Conservation (phyloP, 2,797 vertebrate species). For the Sebastes trivittatus region DNA sequence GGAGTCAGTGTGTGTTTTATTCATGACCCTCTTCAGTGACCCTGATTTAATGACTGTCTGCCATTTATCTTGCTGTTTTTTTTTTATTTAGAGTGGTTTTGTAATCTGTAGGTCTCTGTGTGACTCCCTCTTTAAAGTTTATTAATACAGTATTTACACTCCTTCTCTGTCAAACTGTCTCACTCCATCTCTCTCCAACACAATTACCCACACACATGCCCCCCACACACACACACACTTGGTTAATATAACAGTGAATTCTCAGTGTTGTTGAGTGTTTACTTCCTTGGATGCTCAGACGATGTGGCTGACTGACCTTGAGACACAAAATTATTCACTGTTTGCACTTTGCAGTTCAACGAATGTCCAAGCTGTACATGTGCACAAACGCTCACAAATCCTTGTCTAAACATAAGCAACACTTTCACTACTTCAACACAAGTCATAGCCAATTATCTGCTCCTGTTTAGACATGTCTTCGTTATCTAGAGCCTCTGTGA, state of each 20-base stretch:
- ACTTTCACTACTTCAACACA: background rate
- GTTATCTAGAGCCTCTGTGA: background rate
- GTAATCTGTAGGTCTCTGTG: background rate
- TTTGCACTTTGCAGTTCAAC: background rate
- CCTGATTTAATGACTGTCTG: constrained; percentile 23
- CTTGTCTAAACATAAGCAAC: constrained; percentile 5
- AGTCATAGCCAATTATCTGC: constrained; percentile 17
- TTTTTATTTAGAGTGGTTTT: constrained; percentile 16
- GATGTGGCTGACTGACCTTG: constrained; percentile 24
- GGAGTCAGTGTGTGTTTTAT: background rate
- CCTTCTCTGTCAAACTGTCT: background rate
- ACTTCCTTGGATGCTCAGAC: background rate
- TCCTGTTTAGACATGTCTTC: constrained; percentile 1
- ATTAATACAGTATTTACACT: constrained; percentile 20
- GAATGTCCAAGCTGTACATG: background rate
- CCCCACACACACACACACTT: background rate
- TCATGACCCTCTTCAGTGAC: constrained; percentile 2
- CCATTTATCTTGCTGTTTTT: constrained; percentile 5
- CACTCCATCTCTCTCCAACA: background rate
- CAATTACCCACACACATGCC: background rate
- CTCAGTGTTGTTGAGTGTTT: background rate
- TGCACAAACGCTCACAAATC: background rate
- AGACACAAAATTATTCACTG: background rate
- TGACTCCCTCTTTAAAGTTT: constrained; percentile 3
- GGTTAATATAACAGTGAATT: constrained; percentile 1